Evolutionary conservation across 2,797 vertebrate species (phyloP), one percentile per base, ranked within the genome.

Genomic region (Galagoides demidoff): DNA sequence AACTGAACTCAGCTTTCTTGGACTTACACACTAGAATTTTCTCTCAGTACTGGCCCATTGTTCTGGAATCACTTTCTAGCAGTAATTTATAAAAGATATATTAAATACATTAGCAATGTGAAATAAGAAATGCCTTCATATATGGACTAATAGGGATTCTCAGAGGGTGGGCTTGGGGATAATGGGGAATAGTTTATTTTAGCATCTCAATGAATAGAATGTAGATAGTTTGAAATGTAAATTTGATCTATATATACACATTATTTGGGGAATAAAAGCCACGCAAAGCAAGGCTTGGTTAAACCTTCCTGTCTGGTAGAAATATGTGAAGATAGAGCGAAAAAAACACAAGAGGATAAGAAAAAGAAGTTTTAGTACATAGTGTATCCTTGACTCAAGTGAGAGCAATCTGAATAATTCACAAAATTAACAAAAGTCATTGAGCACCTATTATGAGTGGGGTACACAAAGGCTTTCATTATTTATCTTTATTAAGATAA

Each of bases 361-460:
- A 49, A 64, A 90, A 82, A 23, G 43, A 82, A 71, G 9, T 68
- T 86, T 84, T 89, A 87, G 76, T 77, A 71, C 31, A 43, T 68
- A 37, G 34, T 73, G 10, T 79, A 1, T 66, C 49, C 55, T 74
- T 27, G 10, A 74, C 23, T 37, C 1, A 89, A 95, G 12, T n/a
- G 4, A 93, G 39, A 93, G 61, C 14, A 88, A 55, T 83, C 27
- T 88, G 11, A 6, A 68, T 66, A 86, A 93, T 76, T 93, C n/a
- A 73, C 17, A 95, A 92, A 94, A 73, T 85, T 90, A 68, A 37
- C 10, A 52, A 49, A 85, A 5, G 88, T 90, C 45, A 66, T 49
- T 94, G 57, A 93, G 78, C 45, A 86, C 83, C 71, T 91, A 39
- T 92, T 95, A 81, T 43, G 10, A 82, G 20, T 43, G 17, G 2